These are phyloP conservation scores for Phocoena phocoena DNA, from an alignment of 2,113 vertebrate genomes.

Conservation along the genomic window DNA sequence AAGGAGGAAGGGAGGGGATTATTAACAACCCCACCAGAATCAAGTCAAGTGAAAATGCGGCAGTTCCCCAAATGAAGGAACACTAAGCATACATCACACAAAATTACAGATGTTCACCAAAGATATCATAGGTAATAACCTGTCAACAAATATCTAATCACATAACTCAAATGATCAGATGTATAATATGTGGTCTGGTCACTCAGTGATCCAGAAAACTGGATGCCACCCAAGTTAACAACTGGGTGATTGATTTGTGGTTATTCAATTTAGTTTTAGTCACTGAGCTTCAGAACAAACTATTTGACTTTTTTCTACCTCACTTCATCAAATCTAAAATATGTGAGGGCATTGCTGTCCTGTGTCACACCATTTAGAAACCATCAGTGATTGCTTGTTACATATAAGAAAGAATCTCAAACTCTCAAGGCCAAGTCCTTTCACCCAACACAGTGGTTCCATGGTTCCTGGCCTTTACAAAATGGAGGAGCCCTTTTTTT, in stretches of 20 bases:
- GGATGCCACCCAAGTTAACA: not conserved
- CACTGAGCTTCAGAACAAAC: not conserved
- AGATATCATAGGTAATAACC: not conserved
- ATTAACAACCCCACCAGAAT: not conserved
- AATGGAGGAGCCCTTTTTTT: not conserved
- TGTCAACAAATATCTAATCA: slow-evolving; percentile 41
- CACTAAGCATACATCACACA: not conserved
- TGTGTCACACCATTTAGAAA: not conserved
- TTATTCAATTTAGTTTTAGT: slow-evolving; percentile 18
- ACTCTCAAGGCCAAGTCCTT: not conserved
- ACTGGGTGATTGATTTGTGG: not conserved
- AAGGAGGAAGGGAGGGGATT: not conserved
- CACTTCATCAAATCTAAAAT: not conserved
- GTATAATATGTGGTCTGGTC: not conserved
- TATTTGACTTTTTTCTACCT: not conserved
- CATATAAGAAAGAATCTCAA: not conserved
- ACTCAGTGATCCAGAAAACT: not conserved
- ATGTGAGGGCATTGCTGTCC: not conserved
- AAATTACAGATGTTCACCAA: slow-evolving; percentile 1
- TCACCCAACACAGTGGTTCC: not conserved
- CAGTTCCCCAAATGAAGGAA: not conserved
- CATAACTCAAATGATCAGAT: slow-evolving; percentile 2
- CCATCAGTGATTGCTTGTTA: not conserved
- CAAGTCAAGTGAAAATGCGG: not conserved
- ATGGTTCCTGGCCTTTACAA: not conserved